phyloP scores from a whole-genome alignment of 2,888 invertebrate species.

The Eristalis tenax region DNA sequence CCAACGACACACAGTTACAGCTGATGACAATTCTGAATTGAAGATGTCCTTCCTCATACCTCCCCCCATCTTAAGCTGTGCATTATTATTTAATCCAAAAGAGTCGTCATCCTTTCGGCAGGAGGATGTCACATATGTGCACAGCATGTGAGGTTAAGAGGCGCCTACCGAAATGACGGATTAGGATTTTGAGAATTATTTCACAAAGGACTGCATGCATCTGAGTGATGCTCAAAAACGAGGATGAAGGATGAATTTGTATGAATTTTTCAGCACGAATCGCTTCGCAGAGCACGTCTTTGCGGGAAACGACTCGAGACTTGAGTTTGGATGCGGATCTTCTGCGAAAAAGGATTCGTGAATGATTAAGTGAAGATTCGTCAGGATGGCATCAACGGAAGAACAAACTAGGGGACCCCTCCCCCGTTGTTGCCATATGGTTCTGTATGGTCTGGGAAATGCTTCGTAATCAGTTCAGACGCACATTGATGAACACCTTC shows the following conservation, averaged over 20 bases:
- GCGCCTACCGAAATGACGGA: constrained; percentile 58
- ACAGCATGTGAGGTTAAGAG: constrained; percentile 63
- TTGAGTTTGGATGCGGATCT: neutral
- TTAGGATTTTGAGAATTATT: constrained; percentile 39
- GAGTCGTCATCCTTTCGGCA: neutral
- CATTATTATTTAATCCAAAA: constrained; percentile 62
- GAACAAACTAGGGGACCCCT: neutral
- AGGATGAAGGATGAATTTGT: neutral
- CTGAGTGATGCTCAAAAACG: neutral
- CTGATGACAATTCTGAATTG: neutral
- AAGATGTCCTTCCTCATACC: neutral
- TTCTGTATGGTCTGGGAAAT: too few relatives aligned
- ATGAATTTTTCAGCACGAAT: neutral
- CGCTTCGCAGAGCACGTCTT: neutral
- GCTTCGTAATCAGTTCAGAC: too few relatives aligned
- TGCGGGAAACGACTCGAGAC: neutral
- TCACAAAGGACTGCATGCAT: neutral
- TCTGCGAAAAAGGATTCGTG: neutral
- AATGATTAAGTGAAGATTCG: neutral
- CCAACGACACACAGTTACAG: neutral
- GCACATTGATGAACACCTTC: too few relatives aligned
- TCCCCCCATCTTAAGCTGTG: constrained; percentile 25
- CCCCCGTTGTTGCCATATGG: too few relatives aligned
- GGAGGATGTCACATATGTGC: constrained; percentile 1
- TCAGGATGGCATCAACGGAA: neutral